Evolutionary conservation across 2,888 invertebrate species (phyloP), one percentile per base, ranked within the genome.

Genomic region (Cheilosia urbana): DNA sequence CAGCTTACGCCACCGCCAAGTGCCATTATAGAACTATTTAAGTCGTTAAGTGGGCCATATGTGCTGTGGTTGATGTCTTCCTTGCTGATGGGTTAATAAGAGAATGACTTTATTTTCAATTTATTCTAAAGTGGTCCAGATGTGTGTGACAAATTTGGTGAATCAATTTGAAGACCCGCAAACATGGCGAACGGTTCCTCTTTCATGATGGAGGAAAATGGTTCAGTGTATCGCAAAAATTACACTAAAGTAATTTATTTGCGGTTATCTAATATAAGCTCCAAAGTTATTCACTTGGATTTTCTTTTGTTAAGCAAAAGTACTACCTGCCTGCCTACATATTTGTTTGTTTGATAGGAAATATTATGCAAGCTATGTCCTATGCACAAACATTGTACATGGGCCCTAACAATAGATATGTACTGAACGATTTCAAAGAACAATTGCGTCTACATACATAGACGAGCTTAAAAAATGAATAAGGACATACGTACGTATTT

Each of bases 21-120:
- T 53, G 62, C 37, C 62, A 62, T 62, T 72, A 62, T 34, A 72
- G 45, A 72, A 60, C 72, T 62, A 72, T 72, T 72, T 42, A 62
- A 53, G 72, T 72, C 62, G 72, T 72, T 51, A 51, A 30, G 40
- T 47, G 30, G 13, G 19, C 49, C 72, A 72, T 72, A 27, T 53
- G 72, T 30, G 42, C 51, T 60, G 17, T 30, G 34, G 51, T 42
- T 53, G 62, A 60, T 49, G 49, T 60, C 17, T 60, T 51, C 27
- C 40, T 47, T 37, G 24, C 40, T 71, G 60, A 51, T 58, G 40
- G 49, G 19, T 40, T 58, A 60, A 71, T 49, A 71, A 60, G 71
- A 40, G 49, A 71, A 49, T 57, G 34, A 47, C 34, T 69, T 57
- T 34, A 58, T 57, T 57, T 24, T 15, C 11, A 58, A 58, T 34